Conservation (phyloP, 2,888 invertebrate species). For the Xestia sexstrigata region DNA sequence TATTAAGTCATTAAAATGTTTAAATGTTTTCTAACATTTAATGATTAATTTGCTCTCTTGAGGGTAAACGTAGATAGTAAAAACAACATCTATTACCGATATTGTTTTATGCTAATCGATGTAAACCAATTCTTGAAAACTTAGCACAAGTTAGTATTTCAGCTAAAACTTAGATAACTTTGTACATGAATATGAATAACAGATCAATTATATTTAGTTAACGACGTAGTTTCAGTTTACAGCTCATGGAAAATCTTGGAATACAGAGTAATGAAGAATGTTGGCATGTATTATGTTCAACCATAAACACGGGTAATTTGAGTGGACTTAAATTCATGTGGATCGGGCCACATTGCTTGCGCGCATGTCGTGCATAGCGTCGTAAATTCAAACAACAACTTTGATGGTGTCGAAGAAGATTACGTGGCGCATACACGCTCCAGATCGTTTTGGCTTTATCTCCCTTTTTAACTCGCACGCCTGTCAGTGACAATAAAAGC, state of each 20-base stretch:
- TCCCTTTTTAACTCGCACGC: conserved; percentile 63
- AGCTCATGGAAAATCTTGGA: conserved; percentile 34
- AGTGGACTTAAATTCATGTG: conserved; percentile 44
- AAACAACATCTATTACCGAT: background rate
- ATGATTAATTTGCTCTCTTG: conserved; percentile 1
- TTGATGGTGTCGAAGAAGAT: conserved; percentile 65
- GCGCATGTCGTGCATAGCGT: conserved; percentile 45
- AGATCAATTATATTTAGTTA: conserved; percentile 8
- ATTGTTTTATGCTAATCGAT: conserved; percentile 32
- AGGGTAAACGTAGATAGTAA: background rate
- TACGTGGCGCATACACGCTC: conserved; percentile 48
- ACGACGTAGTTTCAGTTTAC: conserved; percentile 17
- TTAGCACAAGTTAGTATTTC: conserved; percentile 20
- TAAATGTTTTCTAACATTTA: conserved; percentile 17
- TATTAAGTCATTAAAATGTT: conserved; percentile 34
- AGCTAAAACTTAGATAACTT: conserved; percentile 23
- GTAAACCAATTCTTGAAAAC: conserved; percentile 28
- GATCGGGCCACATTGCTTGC: conserved; percentile 54
- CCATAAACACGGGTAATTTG: conserved; percentile 53
- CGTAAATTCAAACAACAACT: conserved; percentile 59
- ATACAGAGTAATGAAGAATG: conserved; percentile 26
- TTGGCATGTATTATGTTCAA: conserved; percentile 26
- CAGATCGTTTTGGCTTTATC: conserved; percentile 61
- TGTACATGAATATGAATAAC: conserved; percentile 32
- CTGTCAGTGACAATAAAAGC: conserved; percentile 72